Conservation (phyloP, 2,888 invertebrate species). For the Athrips mouffetella region DNA sequence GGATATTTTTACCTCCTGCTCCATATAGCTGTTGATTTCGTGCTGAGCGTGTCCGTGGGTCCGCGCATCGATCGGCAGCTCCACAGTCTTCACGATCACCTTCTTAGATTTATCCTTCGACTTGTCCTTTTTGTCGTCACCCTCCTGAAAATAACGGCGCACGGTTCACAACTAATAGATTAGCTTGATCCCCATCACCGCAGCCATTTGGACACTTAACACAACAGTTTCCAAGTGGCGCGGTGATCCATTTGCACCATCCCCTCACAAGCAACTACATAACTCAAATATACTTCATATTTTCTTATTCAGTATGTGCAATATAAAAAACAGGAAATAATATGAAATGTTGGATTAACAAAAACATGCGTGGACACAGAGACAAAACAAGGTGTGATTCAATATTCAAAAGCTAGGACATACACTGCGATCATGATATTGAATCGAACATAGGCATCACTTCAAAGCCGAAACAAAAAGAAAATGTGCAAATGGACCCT, state of each 20-base stretch:
- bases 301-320: constrained; percentile 22
- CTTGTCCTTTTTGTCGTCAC: constrained; percentile 82
- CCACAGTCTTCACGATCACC: constrained; percentile 87
- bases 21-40: constrained; percentile 85
- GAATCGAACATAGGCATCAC: constrained; percentile 42
- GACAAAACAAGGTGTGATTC: constrained; percentile 43
- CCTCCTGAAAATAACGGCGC: constrained; percentile 67
- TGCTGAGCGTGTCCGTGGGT: constrained; percentile 84
- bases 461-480: constrained; percentile 40
- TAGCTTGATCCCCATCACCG: constrained; percentile 56
- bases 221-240: constrained; percentile 45
- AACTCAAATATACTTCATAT: constrained; percentile 27
- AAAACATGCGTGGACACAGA: constrained; percentile 78
- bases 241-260: constrained; percentile 73
- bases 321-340: constrained; percentile 41
- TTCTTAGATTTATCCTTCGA: constrained; percentile 83
- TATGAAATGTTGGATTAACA: constrained; percentile 38
- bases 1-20: constrained; percentile 90
- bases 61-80: constrained; percentile 88
- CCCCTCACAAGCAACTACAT: constrained; percentile 33
- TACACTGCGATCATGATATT: too few relatives aligned
- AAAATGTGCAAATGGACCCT: constrained; percentile 74
- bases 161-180: constrained; percentile 50
- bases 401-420: too few relatives aligned
- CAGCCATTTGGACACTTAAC: constrained; percentile 42